Conservation (phyloP, 2,113 vertebrate genomes). For the Nymphicus hollandicus region DNA sequence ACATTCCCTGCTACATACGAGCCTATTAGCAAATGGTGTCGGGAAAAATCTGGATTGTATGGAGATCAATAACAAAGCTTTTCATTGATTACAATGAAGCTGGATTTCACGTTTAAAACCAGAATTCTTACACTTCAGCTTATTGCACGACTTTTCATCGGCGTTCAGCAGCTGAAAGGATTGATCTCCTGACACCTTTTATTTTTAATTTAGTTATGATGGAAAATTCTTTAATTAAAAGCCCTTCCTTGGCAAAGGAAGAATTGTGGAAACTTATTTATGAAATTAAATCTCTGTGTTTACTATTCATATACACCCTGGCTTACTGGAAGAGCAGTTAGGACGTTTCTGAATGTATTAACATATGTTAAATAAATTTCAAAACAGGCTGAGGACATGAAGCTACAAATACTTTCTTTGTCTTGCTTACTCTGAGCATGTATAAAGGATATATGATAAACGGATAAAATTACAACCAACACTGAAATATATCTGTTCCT, state of each 20-base stretch:
- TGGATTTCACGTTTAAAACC: background rate
- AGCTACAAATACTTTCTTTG: background rate
- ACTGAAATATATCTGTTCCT: background rate
- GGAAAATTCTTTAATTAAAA: slow-evolving; percentile 16
- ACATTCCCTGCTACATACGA: background rate
- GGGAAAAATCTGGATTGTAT: background rate
- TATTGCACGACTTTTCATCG: background rate
- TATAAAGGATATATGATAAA: background rate
- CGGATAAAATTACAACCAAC: rapidly evolving
- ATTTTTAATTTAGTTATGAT: background rate
- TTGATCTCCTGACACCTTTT: background rate
- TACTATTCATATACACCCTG: background rate
- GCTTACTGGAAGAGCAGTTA: background rate
- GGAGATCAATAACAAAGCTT: slow-evolving; percentile 28
- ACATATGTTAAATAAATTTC: background rate
- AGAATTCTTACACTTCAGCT: background rate
- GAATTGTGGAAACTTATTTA: background rate
- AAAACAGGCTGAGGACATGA: background rate
- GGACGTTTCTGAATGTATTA: background rate
- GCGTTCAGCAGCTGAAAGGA: background rate
- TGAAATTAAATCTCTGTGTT: background rate
- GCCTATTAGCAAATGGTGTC: background rate
- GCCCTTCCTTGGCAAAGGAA: background rate
- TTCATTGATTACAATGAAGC: background rate
- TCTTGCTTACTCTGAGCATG: background rate